Evolutionary conservation across 2,797 vertebrate species (phyloP), one percentile per base, ranked within the genome.

Genomic region (Anguilla marmorata): DNA sequence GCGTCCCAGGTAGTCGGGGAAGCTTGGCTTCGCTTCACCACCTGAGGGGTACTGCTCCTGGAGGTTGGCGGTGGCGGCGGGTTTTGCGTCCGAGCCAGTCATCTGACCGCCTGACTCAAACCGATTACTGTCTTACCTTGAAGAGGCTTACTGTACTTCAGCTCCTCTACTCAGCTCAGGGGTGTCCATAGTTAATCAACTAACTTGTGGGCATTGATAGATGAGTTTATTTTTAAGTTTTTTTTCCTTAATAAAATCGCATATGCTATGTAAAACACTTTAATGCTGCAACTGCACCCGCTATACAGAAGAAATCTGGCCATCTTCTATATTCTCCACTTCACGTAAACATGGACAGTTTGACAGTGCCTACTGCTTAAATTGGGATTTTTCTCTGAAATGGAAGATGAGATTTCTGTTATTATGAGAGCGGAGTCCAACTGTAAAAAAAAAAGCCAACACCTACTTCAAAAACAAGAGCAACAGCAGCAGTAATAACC

Each of bases 301-400:
- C 5, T 37, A 41, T 12, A 41, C 74, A 76, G 8, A 80, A 24
- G 21, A 45, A 8, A 50, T 24, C 0, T n/a, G 8, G 33, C 24
- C 19, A 45, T 80, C 45, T 80, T 45, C 74, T 16, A 79, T 24
- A 19, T n/a, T 80, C 19, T 80, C 76, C 27, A 48, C 37, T 50
- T 80, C 50, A 87, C 74, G 60, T 33, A 74, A 84, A 84, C n/a
- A 41, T 56, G 0, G 56, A 41, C 54, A 85, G 19, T 11, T 14
- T 48, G 52, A 19, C 12, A n/a, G 33, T 58, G 80, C 37, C 86
- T 66, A 33, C 76, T 87, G 79, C 54, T 63, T 41, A 87, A 24
- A 45, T 37, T 33, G 54, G 56, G 45, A 30, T 63, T 79, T 33
- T 8, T 72, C 86, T 86, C 76, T 82, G 14, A 80, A 60, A 41